Base-by-base conservation (phyloP, 2,797 vertebrate species). In the Nyctalus aviator region DNA sequence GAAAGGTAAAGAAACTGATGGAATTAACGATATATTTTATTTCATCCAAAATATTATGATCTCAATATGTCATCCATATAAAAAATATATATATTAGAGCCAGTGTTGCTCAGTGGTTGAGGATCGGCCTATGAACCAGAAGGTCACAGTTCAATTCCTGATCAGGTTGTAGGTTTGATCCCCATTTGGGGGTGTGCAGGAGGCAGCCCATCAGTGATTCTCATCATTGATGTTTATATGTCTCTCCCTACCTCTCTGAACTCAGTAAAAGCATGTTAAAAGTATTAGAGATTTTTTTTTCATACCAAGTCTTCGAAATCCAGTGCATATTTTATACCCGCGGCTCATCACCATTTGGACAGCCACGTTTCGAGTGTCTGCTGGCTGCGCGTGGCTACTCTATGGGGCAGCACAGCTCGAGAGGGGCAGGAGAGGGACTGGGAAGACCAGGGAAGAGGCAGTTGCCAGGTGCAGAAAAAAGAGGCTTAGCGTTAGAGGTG, bases 1-100 rank as follows among this genome's bases (percentile, higher is more conserved):
- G 72, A 90, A 50, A 71, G 8, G 41, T 50, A 92, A 82, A 93
- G 59, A 77, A 93, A 71, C 18, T 78, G 53, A 35, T 84, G 27
- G 73, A 88, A 90, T 71, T 69, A 21, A 62, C 44, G n/a, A 50
- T 30, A 44, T 44, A 73, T 64, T 92, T 93, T 72, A 72, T 41
- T 93, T 84, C 75, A 84, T 41, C 46, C 35, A 81, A 69, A 69
- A 76, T 48, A 93, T 44, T 76, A 57, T 69, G 41, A 44, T 77
- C 44, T 44, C 69, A 88, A 64, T 20, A 69, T 48, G 59, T 50
- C 81, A 64, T 53, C 72, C 62, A 48, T 20, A 53, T 66, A 35
- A 50, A 75, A 41, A 6, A 44, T 44, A 44, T 44, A 81, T 13
- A 62, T 62, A 62, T 62, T 30, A 62, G 59, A 62, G 59, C 59